Evolutionary conservation across 2,888 invertebrate species (phyloP).

Genomic region (Euproctis similis): DNA sequence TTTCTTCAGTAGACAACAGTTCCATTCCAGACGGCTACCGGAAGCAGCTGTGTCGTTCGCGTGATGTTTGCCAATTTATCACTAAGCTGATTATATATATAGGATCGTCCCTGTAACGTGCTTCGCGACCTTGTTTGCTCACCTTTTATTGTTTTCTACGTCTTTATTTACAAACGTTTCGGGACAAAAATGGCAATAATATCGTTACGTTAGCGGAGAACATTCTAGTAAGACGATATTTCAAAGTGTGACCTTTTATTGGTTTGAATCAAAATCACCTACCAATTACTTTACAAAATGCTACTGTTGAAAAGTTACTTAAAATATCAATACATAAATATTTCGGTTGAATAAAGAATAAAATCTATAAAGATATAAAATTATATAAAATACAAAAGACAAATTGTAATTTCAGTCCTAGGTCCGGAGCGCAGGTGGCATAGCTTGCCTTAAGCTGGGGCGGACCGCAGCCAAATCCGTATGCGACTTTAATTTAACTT

Average conservation of each 20-base stretch:
- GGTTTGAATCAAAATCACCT: too few relatives aligned
- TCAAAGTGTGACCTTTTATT: too few relatives aligned
- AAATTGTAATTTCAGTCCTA: conserved; percentile 63
- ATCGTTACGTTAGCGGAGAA: conserved; percentile 28
- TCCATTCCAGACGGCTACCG: conserved; percentile 26
- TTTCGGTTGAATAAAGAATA: too few relatives aligned
- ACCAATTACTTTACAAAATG: too few relatives aligned
- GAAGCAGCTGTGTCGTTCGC: conserved; percentile 71
- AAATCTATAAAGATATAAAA: too few relatives aligned
- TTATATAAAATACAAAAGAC: conserved; percentile 55
- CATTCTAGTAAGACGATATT: too few relatives aligned
- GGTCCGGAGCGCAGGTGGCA: conserved; percentile 54
- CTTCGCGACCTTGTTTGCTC: conserved; percentile 68
- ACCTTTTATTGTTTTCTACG: conserved; percentile 54
- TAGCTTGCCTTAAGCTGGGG: conserved; percentile 51
- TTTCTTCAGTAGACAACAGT: conserved; percentile 16
- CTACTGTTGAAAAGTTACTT: too few relatives aligned
- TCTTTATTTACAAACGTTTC: conserved; percentile 56
- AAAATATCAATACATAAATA: too few relatives aligned
- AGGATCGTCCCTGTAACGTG: conserved; percentile 66
- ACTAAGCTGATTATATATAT: conserved; percentile 75
- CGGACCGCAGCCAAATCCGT: conserved; percentile 58
- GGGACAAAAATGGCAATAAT: conserved; percentile 28
- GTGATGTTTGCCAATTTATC: conserved; percentile 75
- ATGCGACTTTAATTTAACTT: conserved; percentile 72